Conservation (phyloP, 2,113 vertebrate species). For the Dromaius novaehollandiae region DNA sequence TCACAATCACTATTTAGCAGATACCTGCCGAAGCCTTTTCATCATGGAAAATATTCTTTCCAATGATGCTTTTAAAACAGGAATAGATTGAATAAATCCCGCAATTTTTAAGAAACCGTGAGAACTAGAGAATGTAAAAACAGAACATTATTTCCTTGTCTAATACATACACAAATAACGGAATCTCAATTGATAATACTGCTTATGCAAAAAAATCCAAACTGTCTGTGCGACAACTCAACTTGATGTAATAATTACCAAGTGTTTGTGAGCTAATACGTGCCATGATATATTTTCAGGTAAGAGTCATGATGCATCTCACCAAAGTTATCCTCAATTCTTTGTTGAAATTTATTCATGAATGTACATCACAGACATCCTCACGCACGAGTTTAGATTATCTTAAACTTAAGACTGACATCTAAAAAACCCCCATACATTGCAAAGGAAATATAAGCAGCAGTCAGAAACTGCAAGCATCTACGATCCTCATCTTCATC, state of each 20-base stretch:
- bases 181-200: neutral
- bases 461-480: neutral
- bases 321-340: neutral
- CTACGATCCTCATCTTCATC: neutral
- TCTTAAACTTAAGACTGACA: neutral
- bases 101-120: neutral
- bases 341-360: neutral
- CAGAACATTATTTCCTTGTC: neutral
- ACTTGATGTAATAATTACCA: neutral
- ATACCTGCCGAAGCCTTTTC: neutral
- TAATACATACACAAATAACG: neutral
- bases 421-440: neutral
- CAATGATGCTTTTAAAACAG: neutral
- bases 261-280: neutral
- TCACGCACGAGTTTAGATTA: neutral
- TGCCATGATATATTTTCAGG: rapidly evolving
- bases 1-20: neutral
- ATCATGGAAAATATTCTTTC: neutral
- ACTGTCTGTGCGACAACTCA: neutral
- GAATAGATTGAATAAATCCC: neutral
- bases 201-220: neutral
- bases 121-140: neutral
- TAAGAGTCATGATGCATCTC: neutral
- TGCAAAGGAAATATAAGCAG: neutral
- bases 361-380: neutral